Percentiles rank a stretch among this genome's conserved stretches.
phyloP scores from a whole-genome alignment of 1,140 invertebrate genomes.

The Hyposmocoma kahamanoa region DNA sequence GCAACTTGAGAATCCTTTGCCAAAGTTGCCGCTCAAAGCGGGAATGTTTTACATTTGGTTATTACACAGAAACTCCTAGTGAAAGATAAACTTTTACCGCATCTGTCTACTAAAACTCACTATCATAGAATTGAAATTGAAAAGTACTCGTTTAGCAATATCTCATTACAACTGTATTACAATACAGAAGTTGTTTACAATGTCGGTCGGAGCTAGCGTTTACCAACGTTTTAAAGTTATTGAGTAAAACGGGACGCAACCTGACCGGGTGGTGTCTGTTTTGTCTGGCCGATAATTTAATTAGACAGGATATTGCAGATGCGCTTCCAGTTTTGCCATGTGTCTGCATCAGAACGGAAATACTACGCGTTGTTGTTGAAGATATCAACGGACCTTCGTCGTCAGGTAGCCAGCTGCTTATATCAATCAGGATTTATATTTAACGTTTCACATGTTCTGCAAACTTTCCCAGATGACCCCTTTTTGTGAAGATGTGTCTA shows the following conservation, averaged over 20 bases:
- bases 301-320: conserved; percentile 44
- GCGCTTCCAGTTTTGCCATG: conserved; percentile 43
- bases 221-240: background rate
- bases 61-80: conserved; percentile 31
- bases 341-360: conserved; percentile 44
- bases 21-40: conserved; percentile 56
- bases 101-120: too few species aligned
- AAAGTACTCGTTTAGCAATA: too few species aligned
- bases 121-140: too few species aligned
- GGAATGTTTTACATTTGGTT: conserved; percentile 62
- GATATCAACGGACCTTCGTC: conserved; percentile 37
- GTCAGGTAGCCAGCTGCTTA: conserved; percentile 48
- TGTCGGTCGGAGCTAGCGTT: background rate
- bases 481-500: conserved; percentile 21
- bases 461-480: conserved; percentile 41
- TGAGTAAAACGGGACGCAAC: conserved; percentile 21
- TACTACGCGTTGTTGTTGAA: conserved; percentile 38
- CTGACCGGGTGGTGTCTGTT: conserved; percentile 17
- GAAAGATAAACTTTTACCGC: conserved; percentile 25
- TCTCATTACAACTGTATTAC: too few species aligned
- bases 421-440: conserved; percentile 3
- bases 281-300: conserved; percentile 26
- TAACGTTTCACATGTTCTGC: conserved; percentile 16
- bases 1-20: conserved; percentile 57
- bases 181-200: background rate